Base-by-base conservation (phyloP, 2,888 invertebrate genomes). In the Acheta domesticus region DNA sequence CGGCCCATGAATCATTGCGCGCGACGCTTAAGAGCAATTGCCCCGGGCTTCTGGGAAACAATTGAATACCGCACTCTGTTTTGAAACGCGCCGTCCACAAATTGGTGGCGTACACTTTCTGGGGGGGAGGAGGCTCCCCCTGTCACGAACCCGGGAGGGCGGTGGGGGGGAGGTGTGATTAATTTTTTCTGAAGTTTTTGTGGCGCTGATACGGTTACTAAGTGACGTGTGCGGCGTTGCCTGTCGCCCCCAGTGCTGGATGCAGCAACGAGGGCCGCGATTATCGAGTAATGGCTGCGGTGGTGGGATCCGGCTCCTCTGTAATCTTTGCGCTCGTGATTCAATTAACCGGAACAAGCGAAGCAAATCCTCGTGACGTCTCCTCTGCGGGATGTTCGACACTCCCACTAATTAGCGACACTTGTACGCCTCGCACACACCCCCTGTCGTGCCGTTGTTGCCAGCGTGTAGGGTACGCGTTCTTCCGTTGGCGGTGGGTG, bases 1-100 rank as follows among this genome's bases (percentile, higher is more conserved):
- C 62, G 5, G 0, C 62, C 62, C 62, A 62, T 62, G 62, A 62
- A 62, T 62, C 62, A 62, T 62, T 62, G 62, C 62, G 62, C 62
- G 62, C 62, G 62, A 19, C 62, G 62, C 62, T 62, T 49, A 73
- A 73, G 36, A 78, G 73, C 78, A 78, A 78, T 78, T 36, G 78
- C 74, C n/a, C 36, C 36, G 73, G 21, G 49, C 48, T 78, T 78
- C 73, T 78, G 78, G 62, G 73, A 73, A 78, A 78, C 78, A 78
- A 78, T 78, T 21, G 73, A 73, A 48, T 48, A 48, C 12, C 76
- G 14, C 16, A 19, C 62, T 62, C 62, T 62, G 62, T 62, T 62
- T 62, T 62, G n/a, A 62, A 62, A 62, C 62, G 14, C n/a, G 62
- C 36, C 36, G 36, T 36, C 36, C 36, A 36, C 36, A 36, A 36